Conservation (phyloP, 92 coral and sea anemone species). For the Umimayanthus kanabou region DNA sequence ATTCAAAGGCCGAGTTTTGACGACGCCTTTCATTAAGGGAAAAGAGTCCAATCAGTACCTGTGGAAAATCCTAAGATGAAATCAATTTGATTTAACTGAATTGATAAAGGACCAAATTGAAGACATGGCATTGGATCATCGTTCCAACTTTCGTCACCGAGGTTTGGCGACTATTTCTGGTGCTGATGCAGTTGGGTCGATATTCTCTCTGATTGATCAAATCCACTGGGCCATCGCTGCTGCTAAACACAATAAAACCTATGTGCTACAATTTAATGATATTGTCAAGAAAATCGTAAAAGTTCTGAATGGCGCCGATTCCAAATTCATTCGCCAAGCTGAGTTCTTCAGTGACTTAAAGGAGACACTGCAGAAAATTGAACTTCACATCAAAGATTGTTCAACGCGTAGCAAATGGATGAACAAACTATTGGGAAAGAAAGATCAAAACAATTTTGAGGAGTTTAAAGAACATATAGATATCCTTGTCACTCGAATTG, state of each 20-base stretch:
- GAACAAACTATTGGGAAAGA: conserved; percentile 81
- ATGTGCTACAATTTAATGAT: conserved; percentile 79
- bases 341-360: conserved; percentile 94
- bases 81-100: background rate
- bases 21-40: background rate
- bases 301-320: conserved; percentile 91
- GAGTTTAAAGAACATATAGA: conserved; percentile 87
- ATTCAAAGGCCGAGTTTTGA: background rate
- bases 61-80: background rate
- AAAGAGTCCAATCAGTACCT: too few species aligned
- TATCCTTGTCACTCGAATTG: conserved; percentile 85
- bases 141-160: background rate
- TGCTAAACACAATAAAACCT: conserved; percentile 88
- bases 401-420: conserved; percentile 76
- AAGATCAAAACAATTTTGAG: conserved; percentile 79
- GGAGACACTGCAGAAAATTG: conserved; percentile 80
- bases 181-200: conserved; percentile 68
- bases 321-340: conserved; percentile 81
- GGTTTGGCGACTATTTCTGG: conserved; percentile 36
- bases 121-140: background rate
- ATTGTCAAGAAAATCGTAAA: conserved; percentile 82
- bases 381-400: conserved; percentile 71
- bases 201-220: conserved; percentile 77
- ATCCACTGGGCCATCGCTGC: conserved; percentile 87
- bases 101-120: background rate